These are phyloP conservation scores for Theocolax elegans DNA, from an alignment of 1,140 invertebrate genomes.

Conservation along the genomic window DNA sequence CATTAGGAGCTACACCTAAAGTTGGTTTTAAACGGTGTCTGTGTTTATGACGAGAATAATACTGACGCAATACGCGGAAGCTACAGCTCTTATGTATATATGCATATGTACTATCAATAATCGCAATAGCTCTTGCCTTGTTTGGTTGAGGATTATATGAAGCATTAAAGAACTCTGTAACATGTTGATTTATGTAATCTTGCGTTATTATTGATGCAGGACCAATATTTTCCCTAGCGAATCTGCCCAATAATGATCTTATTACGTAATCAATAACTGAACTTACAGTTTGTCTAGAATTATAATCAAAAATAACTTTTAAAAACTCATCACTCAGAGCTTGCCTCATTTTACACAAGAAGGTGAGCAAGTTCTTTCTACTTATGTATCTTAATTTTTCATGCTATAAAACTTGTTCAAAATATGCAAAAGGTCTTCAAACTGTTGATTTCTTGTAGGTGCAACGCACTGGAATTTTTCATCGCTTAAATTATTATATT, in stretches of 20 bases:
- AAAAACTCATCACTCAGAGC: conserved; percentile 36
- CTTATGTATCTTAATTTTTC: conserved; percentile 2
- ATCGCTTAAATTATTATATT: conserved; percentile 3
- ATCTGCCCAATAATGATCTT: not conserved
- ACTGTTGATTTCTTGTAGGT: conserved; percentile 1
- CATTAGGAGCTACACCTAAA: conserved; percentile 27
- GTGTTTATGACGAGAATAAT: conserved; percentile 27
- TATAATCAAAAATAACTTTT: conserved; percentile 33
- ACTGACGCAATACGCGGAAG: conserved; percentile 26
- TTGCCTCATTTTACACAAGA: conserved; percentile 38
- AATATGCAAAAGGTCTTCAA: conserved; percentile 24
- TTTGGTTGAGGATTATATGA: conserved; percentile 26
- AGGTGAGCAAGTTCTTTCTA: conserved; percentile 27
- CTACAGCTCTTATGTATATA: conserved; percentile 24
- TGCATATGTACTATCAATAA: no score
- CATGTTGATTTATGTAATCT: conserved; percentile 4
- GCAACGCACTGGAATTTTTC: conserved; percentile 7
- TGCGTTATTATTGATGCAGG: not conserved
- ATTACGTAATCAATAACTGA: not conserved
- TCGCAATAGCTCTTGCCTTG: conserved; percentile 7
- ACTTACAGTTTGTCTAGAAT: conserved; percentile 22
- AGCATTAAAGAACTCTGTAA: not conserved
- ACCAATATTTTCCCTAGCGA: not conserved
- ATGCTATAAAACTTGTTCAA: conserved; percentile 3
- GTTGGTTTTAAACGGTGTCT: conserved; percentile 30